These are phyloP conservation scores for Calosoma granatense DNA, from an alignment of 1,140 invertebrate genomes.

Conservation along the genomic window DNA sequence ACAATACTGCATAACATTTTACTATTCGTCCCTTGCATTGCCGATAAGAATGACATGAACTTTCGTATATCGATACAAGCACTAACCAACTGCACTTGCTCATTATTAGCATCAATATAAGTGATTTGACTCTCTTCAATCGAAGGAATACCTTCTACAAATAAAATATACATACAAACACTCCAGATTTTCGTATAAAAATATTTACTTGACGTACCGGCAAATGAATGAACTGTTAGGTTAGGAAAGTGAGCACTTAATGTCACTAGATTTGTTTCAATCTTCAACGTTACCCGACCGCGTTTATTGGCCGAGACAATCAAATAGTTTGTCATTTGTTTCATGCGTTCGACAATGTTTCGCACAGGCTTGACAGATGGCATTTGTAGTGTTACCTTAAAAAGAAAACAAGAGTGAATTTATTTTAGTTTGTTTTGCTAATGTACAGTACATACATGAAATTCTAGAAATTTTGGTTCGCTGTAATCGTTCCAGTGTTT, in stretches of 20 bases:
- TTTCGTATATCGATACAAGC: slow-evolving; percentile 32
- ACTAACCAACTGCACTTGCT: slow-evolving; percentile 1
- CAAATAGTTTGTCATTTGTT: slow-evolving; percentile 57
- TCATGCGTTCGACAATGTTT: slow-evolving; percentile 70
- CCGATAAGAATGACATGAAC: slow-evolving; percentile 31
- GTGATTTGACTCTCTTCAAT: slow-evolving; percentile 10
- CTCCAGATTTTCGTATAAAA: not conserved
- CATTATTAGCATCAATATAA: not conserved
- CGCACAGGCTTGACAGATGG: slow-evolving; percentile 63
- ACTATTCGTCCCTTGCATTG: slow-evolving; percentile 31
- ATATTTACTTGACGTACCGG: slow-evolving; percentile 29
- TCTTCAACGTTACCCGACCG: slow-evolving; percentile 60
- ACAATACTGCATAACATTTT: slow-evolving; percentile 31
- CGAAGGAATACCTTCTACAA: slow-evolving; percentile 7
- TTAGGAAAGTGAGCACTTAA: slow-evolving; percentile 68
- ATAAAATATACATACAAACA: too few relatives aligned
- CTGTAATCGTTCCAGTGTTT: slow-evolving; percentile 66
- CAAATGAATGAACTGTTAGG: slow-evolving; percentile 45
- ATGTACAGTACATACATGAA: slow-evolving; percentile 57
- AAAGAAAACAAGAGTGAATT: slow-evolving; percentile 22
- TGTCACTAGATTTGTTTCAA: slow-evolving; percentile 63
- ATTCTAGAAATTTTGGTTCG: slow-evolving; percentile 61
- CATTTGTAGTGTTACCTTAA: slow-evolving; percentile 65
- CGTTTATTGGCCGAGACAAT: slow-evolving; percentile 55
- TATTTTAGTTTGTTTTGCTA: too few relatives aligned